Evolutionary conservation across 2,888 invertebrate genomes (phyloP).

Genomic region (Diplazon laetatorius): DNA sequence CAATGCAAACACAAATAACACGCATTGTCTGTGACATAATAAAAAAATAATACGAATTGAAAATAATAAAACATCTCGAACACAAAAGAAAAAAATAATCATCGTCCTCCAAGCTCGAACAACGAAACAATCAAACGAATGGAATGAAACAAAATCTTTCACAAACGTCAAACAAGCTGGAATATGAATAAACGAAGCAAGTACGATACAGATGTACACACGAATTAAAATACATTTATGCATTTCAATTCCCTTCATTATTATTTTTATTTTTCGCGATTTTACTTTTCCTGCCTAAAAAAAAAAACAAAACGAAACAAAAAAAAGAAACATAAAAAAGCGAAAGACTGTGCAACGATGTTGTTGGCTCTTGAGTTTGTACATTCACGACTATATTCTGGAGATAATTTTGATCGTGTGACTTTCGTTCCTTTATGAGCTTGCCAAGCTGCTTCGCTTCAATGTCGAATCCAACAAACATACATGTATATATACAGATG

Average conservation of each 20-base stretch:
- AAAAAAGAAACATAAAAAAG: not conserved
- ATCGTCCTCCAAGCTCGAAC: too few species aligned
- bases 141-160: not conserved
- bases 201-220: not conserved
- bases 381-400: slow-evolving; percentile 13
- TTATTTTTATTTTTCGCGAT: not conserved
- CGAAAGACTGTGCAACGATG: not conserved
- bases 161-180: not conserved
- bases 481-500: not conserved
- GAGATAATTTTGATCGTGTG: slow-evolving; percentile 49
- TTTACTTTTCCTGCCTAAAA: not conserved
- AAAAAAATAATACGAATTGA: not conserved
- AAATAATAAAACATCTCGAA: too few species aligned
- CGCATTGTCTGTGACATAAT: too few species aligned
- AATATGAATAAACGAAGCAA: not conserved
- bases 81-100: not conserved
- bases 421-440: slow-evolving; percentile 33
- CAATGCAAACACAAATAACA: too few species aligned
- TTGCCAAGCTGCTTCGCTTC: slow-evolving; percentile 45
- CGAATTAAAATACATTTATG: not conserved
- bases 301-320: too few species aligned
- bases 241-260: not conserved
- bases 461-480: not conserved
- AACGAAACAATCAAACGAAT: not conserved
- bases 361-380: not conserved